phyloP scores from a whole-genome alignment of 2,888 invertebrate genomes.

The Agrotis segetum region DNA sequence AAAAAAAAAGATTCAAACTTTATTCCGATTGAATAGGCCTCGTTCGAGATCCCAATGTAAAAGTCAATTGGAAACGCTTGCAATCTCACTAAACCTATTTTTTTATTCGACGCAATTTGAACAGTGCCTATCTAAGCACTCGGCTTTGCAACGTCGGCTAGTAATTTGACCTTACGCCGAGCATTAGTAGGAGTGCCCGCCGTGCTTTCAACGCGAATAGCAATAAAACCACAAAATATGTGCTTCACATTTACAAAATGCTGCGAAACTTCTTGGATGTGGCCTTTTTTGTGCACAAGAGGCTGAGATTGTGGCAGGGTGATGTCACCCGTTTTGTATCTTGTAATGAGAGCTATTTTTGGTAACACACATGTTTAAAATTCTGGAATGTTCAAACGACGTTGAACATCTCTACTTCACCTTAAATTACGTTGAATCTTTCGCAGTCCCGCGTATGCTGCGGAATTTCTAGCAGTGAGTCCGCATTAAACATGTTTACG shows the following conservation, averaged over 20 bases:
- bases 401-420: constrained; percentile 16
- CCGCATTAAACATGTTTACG: constrained; percentile 52
- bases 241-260: constrained; percentile 79
- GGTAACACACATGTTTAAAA: constrained; percentile 36
- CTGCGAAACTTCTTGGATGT: constrained; percentile 76
- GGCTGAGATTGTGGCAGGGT: constrained; percentile 37
- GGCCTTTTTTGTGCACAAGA: constrained; percentile 68
- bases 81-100: constrained; percentile 79
- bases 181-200: constrained; percentile 83
- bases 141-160: constrained; percentile 73
- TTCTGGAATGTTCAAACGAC: constrained; percentile 25
- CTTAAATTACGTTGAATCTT: constrained; percentile 27
- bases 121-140: constrained; percentile 81
- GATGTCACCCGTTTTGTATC: constrained; percentile 56
- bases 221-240: constrained; percentile 83
- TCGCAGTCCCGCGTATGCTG: constrained; percentile 2
- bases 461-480: constrained; percentile 31
- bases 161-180: constrained; percentile 86
- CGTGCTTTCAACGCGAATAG: constrained; percentile 82
- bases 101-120: constrained; percentile 83
- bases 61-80: constrained; percentile 78
- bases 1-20: constrained; percentile 54
- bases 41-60: constrained; percentile 62
- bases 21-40: constrained; percentile 53
- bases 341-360: constrained; percentile 53